Base-by-base conservation (phyloP, 2,888 invertebrate genomes). In the Chesias legatella region DNA sequence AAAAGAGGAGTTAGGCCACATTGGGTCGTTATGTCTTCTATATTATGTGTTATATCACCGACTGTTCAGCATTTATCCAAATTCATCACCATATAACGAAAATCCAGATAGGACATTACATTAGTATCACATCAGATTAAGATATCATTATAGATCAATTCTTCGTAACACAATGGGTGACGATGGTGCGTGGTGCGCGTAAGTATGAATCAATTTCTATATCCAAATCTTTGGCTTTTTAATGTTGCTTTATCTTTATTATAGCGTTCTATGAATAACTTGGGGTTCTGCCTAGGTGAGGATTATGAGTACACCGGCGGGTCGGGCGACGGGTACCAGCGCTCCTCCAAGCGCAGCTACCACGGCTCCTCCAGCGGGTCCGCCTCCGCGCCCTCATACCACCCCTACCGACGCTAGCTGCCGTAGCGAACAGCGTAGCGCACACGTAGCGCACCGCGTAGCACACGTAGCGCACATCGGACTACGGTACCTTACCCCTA, bases 251-350 rank as follows among this genome's bases (percentile, higher is more conserved):
- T 17, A 2, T 3, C 13, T 17, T 17, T 5, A 17, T 17, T 2
- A 2, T 17, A 17, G 13, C 13, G 13, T 17, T 17, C 13, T n/a
- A n/a, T n/a, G 6, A 21, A 21, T 48, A 51, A 51, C 38, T 32
- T 51, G 47, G 50, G 48, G 56, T 37, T 53, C 21, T 26, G 20
- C 33, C 9, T 63, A 84, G 86, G 84, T 70, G 88, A 88, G 59
- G 88, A 88, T 61, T 85, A 82, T 73, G 88, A 88, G 58, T 83
- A 84, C 67, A 80, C 86, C 32, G 88, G 88, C 24, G 88, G 82
- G 1, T 86, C 88, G 8, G 88, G 88, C 38, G 88, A 88, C 32
- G 88, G 88, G 1, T 83, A 85, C 56, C 88, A 86, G 60, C 73
- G 79, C 49, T 66, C 88, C 24, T 77, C 85, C 20, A 88, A 88